Evolutionary conservation across 1,140 invertebrate genomes (phyloP).

Genomic region (Trichonephila clavata): DNA sequence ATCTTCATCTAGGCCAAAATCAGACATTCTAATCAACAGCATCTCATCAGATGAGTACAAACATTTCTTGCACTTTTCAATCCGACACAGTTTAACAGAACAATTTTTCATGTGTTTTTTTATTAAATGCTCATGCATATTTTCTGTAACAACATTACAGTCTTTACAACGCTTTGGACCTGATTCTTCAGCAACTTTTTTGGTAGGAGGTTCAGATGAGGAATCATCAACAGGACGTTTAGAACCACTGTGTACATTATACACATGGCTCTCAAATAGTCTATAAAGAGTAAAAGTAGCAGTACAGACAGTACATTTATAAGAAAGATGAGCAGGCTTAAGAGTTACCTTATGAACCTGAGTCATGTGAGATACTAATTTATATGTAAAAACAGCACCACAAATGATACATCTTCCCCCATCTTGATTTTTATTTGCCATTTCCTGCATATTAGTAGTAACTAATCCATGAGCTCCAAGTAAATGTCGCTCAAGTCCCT

Average conservation of each 20-base stretch:
- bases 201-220: conserved; percentile 28
- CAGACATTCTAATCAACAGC: conserved; percentile 77
- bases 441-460: conserved; percentile 97
- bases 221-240: conserved; percentile 86
- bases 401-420: conserved; percentile 95
- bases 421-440: conserved; percentile 96
- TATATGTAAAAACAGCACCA: conserved; percentile 96
- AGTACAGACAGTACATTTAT: conserved; percentile 96
- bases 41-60: conserved; percentile 77
- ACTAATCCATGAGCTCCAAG: conserved; percentile 95
- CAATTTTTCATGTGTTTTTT: conserved; percentile 77
- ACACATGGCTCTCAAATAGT: conserved; percentile 96
- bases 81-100: conserved; percentile 77
- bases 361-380: conserved; percentile 93
- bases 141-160: conserved; percentile 71
- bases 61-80: conserved; percentile 78
- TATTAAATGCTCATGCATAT: conserved; percentile 76
- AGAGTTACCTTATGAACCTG: conserved; percentile 94
- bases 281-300: conserved; percentile 97
- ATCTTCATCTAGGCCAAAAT: conserved; percentile 77
- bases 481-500: conserved; percentile 95
- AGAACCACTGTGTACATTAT: conserved; percentile 89
- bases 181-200: conserved; percentile 13
- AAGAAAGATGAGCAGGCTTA: conserved; percentile 94
- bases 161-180: conserved; percentile 62